A percentile compares a stretch with the other conserved stretches of the same genome.
Conservation (phyloP, 2,888 invertebrate genomes). For the Drosophila nr. perissopoda region DNA sequence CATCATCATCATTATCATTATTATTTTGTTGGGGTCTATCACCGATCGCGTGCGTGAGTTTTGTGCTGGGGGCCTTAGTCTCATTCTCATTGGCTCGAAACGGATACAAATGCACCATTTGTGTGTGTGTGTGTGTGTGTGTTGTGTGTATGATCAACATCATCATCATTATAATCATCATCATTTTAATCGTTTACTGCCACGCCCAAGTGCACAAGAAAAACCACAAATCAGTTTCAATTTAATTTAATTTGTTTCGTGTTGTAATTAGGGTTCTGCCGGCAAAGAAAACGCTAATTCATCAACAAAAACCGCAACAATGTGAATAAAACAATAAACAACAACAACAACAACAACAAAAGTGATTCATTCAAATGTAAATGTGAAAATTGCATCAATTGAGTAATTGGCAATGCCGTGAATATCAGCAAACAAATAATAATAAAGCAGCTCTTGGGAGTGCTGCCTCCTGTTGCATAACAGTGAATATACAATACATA, state of each 20-base stretch:
- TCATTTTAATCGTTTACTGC: constrained; percentile 35
- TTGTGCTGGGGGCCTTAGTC: constrained; percentile 33
- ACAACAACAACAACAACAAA: constrained; percentile 12
- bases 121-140: not conserved
- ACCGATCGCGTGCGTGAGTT: constrained; percentile 50
- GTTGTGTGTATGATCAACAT: not conserved
- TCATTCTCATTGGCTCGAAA: constrained; percentile 47
- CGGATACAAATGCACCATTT: constrained; percentile 70
- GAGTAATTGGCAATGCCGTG: constrained; percentile 17
- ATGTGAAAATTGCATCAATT: constrained; percentile 24
- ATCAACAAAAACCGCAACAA: constrained; percentile 26
- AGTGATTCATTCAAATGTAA: constrained; percentile 37
- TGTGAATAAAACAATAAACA: constrained; percentile 24
- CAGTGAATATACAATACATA: constrained; percentile 32
- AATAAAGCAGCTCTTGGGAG: constrained; percentile 26
- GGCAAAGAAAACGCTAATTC: constrained; percentile 38
- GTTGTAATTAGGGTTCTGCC: constrained; percentile 66
- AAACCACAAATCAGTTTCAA: constrained; percentile 54
- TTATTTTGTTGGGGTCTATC: constrained; percentile 21
- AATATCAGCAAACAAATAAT: constrained; percentile 6
- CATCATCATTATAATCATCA: constrained; percentile 25
- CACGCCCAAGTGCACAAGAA: constrained; percentile 55
- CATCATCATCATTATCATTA: constrained; percentile 20
- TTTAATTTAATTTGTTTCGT: constrained; percentile 66
- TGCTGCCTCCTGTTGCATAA: constrained; percentile 23